Conservation (phyloP, 2,888 invertebrate genomes). For the Pocota personata region DNA sequence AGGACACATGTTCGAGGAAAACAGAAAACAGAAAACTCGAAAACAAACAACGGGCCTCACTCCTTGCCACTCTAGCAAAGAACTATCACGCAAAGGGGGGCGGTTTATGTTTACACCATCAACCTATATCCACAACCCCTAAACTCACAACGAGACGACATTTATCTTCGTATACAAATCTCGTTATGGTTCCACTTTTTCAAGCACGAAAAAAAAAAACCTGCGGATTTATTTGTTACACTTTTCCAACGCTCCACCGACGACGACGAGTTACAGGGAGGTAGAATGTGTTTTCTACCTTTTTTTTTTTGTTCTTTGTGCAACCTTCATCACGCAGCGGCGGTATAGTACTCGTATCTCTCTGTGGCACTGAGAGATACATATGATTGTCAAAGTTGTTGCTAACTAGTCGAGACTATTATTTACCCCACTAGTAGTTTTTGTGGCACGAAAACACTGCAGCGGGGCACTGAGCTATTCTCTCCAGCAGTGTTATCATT, state of each 20-base stretch:
- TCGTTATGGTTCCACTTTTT: slow-evolving; percentile 56
- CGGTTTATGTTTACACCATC: slow-evolving; percentile 15
- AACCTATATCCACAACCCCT: not conserved
- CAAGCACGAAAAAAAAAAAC: slow-evolving; percentile 35
- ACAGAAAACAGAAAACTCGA: slow-evolving; percentile 16
- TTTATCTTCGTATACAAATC: slow-evolving; percentile 67
- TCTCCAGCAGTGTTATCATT: slow-evolving; percentile 16
- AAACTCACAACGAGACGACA: slow-evolving; percentile 51
- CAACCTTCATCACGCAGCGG: slow-evolving; percentile 40
- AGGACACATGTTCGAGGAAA: slow-evolving; percentile 38
- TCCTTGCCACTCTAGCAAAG: slow-evolving; percentile 29
- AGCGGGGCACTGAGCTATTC: not conserved
- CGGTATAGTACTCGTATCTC: not conserved
- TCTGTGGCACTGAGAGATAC: slow-evolving; percentile 14
- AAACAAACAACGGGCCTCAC: slow-evolving; percentile 28
- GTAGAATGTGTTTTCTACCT: slow-evolving; percentile 12
- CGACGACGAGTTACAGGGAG: not conserved
- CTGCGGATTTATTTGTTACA: slow-evolving; percentile 63
- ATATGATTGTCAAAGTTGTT: slow-evolving; percentile 68
- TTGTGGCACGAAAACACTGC: slow-evolving; percentile 8
- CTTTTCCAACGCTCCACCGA: slow-evolving; percentile 11
- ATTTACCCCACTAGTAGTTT: slow-evolving; percentile 22
- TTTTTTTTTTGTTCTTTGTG: slow-evolving; percentile 7
- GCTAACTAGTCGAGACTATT: slow-evolving; percentile 65
- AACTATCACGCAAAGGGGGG: slow-evolving; percentile 23